phyloP scores from a whole-genome alignment of 2,113 vertebrate genomes.

The Catharus minimus region DNA sequence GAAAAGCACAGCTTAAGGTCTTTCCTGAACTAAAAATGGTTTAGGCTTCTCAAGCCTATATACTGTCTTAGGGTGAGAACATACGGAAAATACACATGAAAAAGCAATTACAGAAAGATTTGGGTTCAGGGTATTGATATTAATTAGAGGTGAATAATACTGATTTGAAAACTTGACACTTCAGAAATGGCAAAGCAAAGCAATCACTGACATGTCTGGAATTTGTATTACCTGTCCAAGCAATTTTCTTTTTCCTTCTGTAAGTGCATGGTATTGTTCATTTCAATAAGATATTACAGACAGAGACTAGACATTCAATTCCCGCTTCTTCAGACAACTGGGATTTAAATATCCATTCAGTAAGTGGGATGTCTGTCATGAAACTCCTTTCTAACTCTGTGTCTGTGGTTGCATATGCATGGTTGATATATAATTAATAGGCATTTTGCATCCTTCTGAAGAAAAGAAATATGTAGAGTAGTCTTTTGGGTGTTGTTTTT shows the following conservation, averaged over 20 bases:
- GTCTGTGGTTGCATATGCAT: rapidly evolving
- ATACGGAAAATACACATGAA: slow-evolving; percentile 26
- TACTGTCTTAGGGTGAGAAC: slow-evolving; percentile 26
- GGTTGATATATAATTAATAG: slow-evolving; percentile 12
- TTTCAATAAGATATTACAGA: slow-evolving; percentile 22
- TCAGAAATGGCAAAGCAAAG: slow-evolving; percentile 29
- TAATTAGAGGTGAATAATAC: slow-evolving; percentile 56
- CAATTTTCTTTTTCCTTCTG: slow-evolving; percentile 21
- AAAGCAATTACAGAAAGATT: slow-evolving; percentile 42
- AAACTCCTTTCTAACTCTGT: slow-evolving; percentile 16
- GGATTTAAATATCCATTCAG: slow-evolving; percentile 51
- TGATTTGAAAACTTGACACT: slow-evolving; percentile 31
- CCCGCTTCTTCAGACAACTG: slow-evolving; percentile 8
- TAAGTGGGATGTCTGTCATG: background rate
- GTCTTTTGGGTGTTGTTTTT: background rate
- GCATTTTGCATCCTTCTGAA: slow-evolving; percentile 3
- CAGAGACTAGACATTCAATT: slow-evolving; percentile 28
- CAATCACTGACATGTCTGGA: slow-evolving; percentile 1
- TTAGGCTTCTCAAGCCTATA: slow-evolving; percentile 32
- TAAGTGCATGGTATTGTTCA: slow-evolving; percentile 38
- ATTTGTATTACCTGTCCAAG: slow-evolving; percentile 42
- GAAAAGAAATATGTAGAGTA: background rate
- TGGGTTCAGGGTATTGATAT: slow-evolving; percentile 4
- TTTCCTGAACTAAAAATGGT: slow-evolving; percentile 54
- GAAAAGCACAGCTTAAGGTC: slow-evolving; percentile 68